Evolutionary conservation across 2,888 invertebrate genomes (phyloP).

Genomic region (Caenorhabditis angaria): DNA sequence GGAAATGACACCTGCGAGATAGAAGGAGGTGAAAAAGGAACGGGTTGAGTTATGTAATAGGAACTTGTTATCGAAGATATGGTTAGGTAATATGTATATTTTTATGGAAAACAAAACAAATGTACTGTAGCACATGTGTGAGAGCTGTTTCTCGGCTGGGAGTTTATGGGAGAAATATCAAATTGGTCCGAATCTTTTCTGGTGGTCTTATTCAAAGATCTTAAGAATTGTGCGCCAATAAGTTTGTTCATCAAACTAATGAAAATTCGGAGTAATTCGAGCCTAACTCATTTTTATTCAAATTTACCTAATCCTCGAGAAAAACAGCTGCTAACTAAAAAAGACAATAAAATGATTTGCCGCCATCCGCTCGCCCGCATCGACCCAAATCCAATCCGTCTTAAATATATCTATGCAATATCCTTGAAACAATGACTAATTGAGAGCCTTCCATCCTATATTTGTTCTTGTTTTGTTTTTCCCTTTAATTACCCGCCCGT

Average conservation of each 20-base stretch:
- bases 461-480: background rate
- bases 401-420: background rate
- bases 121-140: no score
- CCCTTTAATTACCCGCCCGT: background rate
- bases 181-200: no score
- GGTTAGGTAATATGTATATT: no score
- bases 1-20: constrained; percentile 1
- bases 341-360: background rate
- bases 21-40: background rate
- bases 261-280: no score
- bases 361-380: background rate
- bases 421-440: constrained; percentile 4
- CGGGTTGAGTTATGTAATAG: background rate
- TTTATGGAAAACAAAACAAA: no score
- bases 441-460: background rate
- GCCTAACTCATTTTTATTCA: no score
- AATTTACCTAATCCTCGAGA: background rate
- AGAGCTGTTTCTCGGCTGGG: no score
- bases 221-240: no score
- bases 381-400: background rate
- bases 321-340: background rate
- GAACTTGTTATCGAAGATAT: no score
- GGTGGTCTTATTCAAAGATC: no score
- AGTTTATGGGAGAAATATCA: no score
- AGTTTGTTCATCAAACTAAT: no score